These are phyloP conservation scores for Hyles euphorbiae DNA, from an alignment of 1,140 invertebrate species.

Conservation along the genomic window DNA sequence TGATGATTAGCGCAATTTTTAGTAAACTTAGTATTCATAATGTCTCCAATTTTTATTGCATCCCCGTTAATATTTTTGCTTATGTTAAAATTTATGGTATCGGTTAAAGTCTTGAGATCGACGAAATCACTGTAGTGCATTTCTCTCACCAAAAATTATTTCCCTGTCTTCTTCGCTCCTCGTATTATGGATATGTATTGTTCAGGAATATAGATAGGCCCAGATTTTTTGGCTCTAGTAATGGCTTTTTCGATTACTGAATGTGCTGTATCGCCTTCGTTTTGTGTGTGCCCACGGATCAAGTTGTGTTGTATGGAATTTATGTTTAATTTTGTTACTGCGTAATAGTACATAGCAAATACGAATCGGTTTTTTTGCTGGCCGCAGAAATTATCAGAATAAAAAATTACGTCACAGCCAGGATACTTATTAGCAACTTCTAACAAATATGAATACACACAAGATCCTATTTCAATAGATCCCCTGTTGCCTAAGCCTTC, in stretches of 20 bases:
- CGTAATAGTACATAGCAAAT: constrained; percentile 33
- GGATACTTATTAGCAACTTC: constrained; percentile 22
- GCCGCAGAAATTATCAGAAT: constrained; percentile 52
- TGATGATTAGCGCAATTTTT: constrained; percentile 23
- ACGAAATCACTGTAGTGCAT: constrained; percentile 30
- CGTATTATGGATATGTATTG: constrained; percentile 36
- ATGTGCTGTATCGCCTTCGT: constrained; percentile 42
- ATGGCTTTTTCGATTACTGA: constrained; percentile 39
- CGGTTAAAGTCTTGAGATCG: constrained; percentile 24
- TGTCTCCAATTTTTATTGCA: constrained; percentile 15
- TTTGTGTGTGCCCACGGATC: constrained; percentile 41
- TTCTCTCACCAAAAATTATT: constrained; percentile 29
- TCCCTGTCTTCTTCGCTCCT: constrained; percentile 35
- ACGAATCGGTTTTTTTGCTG: constrained; percentile 54
- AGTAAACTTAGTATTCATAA: constrained; percentile 21
- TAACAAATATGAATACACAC: constrained; percentile 41
- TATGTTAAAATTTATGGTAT: constrained; percentile 18
- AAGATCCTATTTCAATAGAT: constrained; percentile 59
- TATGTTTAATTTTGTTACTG: constrained; percentile 27
- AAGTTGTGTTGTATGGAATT: constrained; percentile 41
- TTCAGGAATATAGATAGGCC: constrained; percentile 30
- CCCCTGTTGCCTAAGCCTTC: constrained; percentile 49
- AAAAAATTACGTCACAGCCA: constrained; percentile 35
- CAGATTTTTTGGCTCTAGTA: constrained; percentile 31
- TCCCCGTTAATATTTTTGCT: constrained; percentile 20